Conservation (phyloP, 2,888 invertebrate genomes). For the Barypeithes pellucidus region DNA sequence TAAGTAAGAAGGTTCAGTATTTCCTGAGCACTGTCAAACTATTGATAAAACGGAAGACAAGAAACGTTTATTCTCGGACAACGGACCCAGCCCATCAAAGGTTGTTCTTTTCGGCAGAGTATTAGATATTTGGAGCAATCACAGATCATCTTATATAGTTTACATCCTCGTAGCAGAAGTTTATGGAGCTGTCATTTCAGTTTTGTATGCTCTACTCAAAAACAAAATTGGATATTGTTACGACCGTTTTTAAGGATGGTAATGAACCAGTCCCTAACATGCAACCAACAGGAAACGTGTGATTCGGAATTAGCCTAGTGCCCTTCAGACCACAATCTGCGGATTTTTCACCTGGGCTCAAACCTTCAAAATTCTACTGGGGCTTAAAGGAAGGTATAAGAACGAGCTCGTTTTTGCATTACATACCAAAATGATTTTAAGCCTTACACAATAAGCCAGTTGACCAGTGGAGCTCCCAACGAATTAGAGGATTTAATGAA, state of each 20-base stretch:
- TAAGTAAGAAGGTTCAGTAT: background rate
- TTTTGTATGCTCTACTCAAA: background rate
- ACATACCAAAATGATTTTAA: background rate
- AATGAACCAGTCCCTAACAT: background rate
- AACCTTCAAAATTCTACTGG: background rate
- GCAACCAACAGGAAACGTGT: background rate
- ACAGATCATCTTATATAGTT: background rate
- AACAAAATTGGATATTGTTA: background rate
- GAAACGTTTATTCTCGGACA: background rate
- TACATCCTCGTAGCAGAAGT: background rate
- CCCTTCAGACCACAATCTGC: background rate
- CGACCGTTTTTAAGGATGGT: background rate
- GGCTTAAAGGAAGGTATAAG: background rate
- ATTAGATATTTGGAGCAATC: background rate
- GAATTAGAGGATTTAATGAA: background rate
- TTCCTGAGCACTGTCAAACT: background rate
- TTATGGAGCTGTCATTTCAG: constrained; percentile 5
- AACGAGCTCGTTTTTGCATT: background rate
- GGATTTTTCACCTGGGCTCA: background rate
- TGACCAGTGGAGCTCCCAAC: background rate
- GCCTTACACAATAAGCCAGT: background rate
- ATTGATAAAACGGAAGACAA: background rate
- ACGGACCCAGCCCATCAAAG: background rate
- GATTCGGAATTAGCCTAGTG: background rate
- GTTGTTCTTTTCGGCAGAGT: background rate